These are phyloP conservation scores for Macaca nemestrina DNA, from an alignment of 2,113 vertebrate species.

Conservation along the genomic window DNA sequence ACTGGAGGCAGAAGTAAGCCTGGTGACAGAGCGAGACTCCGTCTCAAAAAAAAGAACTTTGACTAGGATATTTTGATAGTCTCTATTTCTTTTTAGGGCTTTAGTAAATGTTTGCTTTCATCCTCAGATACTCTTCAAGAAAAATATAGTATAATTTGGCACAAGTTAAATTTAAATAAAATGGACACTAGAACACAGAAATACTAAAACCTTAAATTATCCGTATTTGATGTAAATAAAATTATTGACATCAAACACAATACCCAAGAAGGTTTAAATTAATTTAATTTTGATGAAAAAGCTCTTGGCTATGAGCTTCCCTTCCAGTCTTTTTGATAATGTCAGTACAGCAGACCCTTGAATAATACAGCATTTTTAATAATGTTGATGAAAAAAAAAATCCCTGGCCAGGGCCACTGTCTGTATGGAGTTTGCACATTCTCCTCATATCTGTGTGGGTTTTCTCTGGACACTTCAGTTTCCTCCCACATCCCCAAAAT, in stretches of 20 bases:
- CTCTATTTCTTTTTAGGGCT: background rate
- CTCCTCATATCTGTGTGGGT: background rate
- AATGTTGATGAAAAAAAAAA: background rate
- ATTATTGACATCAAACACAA: background rate
- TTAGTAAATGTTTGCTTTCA: background rate
- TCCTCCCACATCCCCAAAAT: background rate
- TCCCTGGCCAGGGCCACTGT: background rate
- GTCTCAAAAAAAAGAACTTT: background rate
- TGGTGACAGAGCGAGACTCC: no score
- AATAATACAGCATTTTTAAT: background rate
- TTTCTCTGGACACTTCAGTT: background rate
- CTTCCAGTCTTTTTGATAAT: background rate
- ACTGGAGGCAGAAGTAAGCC: no score
- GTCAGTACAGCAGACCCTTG: background rate
- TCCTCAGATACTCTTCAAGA: background rate
- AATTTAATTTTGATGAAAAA: conserved; percentile 24
- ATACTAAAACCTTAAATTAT: conserved; percentile 16
- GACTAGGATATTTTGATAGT: background rate
- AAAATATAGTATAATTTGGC: background rate
- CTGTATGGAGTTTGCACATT: background rate
- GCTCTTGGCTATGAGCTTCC: background rate
- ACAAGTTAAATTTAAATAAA: conserved; percentile 31
- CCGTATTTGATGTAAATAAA: background rate
- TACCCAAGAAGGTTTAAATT: conserved; percentile 35
- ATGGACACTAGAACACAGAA: background rate